These are phyloP conservation scores for Strix occidentalis DNA, from an alignment of 2,797 vertebrate species.

Conservation along the genomic window DNA sequence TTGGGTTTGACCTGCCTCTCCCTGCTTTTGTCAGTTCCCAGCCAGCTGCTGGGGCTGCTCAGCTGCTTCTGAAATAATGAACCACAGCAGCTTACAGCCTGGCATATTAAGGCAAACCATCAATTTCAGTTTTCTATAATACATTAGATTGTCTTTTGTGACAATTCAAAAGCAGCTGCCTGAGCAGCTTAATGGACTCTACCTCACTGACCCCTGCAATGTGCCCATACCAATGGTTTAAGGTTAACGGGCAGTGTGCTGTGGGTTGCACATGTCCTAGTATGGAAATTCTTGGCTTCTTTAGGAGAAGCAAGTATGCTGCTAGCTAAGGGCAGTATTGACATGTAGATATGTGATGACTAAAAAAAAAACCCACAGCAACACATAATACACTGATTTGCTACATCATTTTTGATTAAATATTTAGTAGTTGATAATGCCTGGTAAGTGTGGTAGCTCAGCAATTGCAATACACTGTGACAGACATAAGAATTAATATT, in stretches of 20 bases:
- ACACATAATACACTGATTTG: not conserved
- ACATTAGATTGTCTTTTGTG: not conserved
- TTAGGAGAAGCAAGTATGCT: not conserved
- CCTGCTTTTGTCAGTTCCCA: not conserved
- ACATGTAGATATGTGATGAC: not conserved
- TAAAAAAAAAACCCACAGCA: not conserved
- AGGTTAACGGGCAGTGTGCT: not conserved
- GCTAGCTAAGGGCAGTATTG: not conserved
- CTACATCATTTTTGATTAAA: not conserved
- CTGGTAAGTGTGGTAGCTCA: not conserved
- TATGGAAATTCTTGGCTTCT: not conserved
- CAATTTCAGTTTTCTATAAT: not conserved
- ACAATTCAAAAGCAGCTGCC: not conserved
- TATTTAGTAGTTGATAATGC: not conserved
- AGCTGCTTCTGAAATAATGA: not conserved
- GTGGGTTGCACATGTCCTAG: not conserved
- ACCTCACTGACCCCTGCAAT: not conserved
- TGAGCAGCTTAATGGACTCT: not conserved
- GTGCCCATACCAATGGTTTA: not conserved
- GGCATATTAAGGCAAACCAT: not conserved
- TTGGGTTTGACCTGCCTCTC: not conserved
- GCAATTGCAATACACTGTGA: not conserved
- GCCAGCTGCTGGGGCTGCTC: not conserved
- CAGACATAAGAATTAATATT: conserved; percentile 16
- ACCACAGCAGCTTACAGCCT: not conserved